Evolutionary conservation across 92 coral and sea anemone species (phyloP), one percentile per base, ranked within the genome.

Genomic region (Phenganax marumi): DNA sequence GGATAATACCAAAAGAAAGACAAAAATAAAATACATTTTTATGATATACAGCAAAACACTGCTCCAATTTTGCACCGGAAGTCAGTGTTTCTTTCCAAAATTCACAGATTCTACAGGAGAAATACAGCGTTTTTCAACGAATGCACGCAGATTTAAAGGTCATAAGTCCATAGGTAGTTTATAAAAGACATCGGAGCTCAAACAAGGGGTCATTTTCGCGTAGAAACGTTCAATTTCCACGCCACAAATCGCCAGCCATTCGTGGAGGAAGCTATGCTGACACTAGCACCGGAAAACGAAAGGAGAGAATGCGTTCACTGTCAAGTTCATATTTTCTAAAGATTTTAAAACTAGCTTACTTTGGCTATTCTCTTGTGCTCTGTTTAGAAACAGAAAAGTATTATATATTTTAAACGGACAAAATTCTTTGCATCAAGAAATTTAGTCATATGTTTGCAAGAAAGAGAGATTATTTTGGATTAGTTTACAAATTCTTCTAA

Each of bases 401-500:
- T 33, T 33, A 33, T 2, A 33, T 33, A 33, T 33, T 33, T 33
- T 33, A 2, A 33, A 0, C 43, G 5, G 43, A 33, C 5, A 33
- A 33, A 0, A 33, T 33, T 33, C 43, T 33, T 33, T 33, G 5
- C 5, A 5, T 5, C 43, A 33, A 33, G 43, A 33, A 33, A 33
- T 33, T 33, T 9, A 21, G 23, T 10, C 8, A 82, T 48, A 5
- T 33, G 33, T 69, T 73, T 68, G 10, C 25, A 24, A 8, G 19
- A 54, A 10, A 23, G 49, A 73, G 48, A 61, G 53, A 26, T 17
- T 56, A 13, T 16, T 19, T 26, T 5, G 48, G 68, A 56, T 78
- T 13, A n/a, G 0, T 47, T 47, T 57, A 51, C 10, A 77, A 84
- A 87, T 85, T 84, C 76, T 84, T 61, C 62, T 66, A 18, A 62